Conservation (phyloP, 2,888 invertebrate genomes). For the Capitulum mitella region DNA sequence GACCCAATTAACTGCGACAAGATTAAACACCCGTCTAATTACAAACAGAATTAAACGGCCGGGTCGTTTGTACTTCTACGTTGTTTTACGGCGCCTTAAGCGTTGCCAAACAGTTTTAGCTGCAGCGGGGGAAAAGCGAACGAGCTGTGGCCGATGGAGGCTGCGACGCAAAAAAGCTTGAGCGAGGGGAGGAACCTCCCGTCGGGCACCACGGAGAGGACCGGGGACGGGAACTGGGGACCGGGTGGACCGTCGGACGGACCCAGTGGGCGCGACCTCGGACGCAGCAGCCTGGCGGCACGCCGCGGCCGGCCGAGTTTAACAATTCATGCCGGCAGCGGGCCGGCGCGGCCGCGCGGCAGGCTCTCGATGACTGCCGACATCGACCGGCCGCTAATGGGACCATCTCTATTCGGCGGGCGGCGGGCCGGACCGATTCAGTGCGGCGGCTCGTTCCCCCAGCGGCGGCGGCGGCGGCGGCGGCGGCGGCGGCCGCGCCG, state of each 20-base stretch:
- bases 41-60: slow-evolving; percentile 11
- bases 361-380: neutral
- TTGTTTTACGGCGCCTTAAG: slow-evolving; percentile 1
- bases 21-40: slow-evolving; percentile 23
- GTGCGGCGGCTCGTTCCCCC: too few relatives aligned
- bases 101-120: neutral
- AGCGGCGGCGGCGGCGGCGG: too few relatives aligned
- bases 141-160: neutral
- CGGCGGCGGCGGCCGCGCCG: too few relatives aligned
- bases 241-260: too few relatives aligned
- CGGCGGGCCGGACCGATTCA: neutral
- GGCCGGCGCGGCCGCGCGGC: neutral
- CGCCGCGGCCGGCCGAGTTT: neutral
- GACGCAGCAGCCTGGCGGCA: too few relatives aligned
- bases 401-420: slow-evolving; percentile 19
- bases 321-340: slow-evolving; percentile 10
- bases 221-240: too few relatives aligned
- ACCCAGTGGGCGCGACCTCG: too few relatives aligned
- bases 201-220: too few relatives aligned
- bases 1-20: slow-evolving; percentile 12
- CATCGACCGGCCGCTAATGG: slow-evolving; percentile 11
- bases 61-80: neutral
- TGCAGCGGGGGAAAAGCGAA: neutral
- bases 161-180: too few relatives aligned
- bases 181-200: too few relatives aligned